These are phyloP conservation scores for Drosophila setosimentum DNA, from an alignment of 2,888 invertebrate species.

Conservation along the genomic window DNA sequence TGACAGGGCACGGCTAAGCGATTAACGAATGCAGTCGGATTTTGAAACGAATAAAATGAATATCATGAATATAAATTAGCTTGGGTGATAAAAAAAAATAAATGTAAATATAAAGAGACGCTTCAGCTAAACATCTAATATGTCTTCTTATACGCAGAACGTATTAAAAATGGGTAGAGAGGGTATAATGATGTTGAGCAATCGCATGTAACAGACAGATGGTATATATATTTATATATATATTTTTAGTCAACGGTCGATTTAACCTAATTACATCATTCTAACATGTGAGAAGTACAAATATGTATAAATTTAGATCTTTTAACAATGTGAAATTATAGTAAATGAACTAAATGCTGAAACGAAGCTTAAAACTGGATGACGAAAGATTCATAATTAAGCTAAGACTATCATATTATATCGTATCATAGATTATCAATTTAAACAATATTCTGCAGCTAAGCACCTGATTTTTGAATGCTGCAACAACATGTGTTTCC, in stretches of 20 bases:
- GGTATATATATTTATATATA: slow-evolving; percentile 1
- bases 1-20: slow-evolving; percentile 16
- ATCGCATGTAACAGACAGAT: not conserved
- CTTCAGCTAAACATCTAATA: not conserved
- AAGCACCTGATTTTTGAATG: slow-evolving; percentile 20
- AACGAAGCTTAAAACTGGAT: not conserved
- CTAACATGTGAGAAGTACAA: not conserved
- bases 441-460: not conserved
- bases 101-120: not conserved
- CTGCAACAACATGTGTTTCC: not conserved
- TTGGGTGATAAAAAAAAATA: not conserved
- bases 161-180: not conserved
- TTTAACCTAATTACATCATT: not conserved
- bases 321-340: not conserved
- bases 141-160: not conserved
- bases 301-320: not conserved
- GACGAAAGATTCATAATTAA: not conserved
- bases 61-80: not conserved
- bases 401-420: not conserved
- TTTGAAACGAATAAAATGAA: not conserved
- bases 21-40: slow-evolving; percentile 1
- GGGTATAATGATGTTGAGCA: not conserved
- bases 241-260: not conserved
- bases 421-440: not conserved
- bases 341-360: not conserved